Conservation (phyloP, 2,888 invertebrate species). For the Argyresthia goedartella region DNA sequence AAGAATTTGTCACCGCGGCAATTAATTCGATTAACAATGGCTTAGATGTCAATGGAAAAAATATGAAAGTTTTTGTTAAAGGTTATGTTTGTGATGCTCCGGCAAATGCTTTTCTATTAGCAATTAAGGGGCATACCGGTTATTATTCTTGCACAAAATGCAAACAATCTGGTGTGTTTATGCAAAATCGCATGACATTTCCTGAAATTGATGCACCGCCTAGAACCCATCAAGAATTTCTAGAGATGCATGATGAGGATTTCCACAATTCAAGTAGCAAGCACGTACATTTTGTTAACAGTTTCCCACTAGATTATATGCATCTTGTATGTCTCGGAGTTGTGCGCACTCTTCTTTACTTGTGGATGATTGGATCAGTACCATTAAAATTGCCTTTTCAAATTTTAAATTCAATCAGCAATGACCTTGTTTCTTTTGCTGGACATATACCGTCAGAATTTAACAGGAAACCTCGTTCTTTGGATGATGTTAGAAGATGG, state of each 20-base stretch:
- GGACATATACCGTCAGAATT: constrained; percentile 9
- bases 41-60: constrained; percentile 1
- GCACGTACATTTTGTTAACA: constrained; percentile 8
- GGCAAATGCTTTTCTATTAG: constrained; percentile 10
- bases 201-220: constrained; percentile 8
- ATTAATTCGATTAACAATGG: constrained; percentile 4
- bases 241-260: constrained; percentile 8
- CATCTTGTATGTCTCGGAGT: constrained; percentile 11
- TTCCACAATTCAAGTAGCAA: constrained; percentile 9
- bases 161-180: constrained; percentile 6
- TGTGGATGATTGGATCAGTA: constrained; percentile 12
- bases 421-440: constrained; percentile 8
- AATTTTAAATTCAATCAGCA: constrained; percentile 4
- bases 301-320: constrained; percentile 15
- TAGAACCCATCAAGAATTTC: constrained; percentile 11
- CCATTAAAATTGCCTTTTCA: constrained; percentile 8
- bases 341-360: constrained; percentile 9
- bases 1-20: constrained; percentile 4
- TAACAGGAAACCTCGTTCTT: constrained; percentile 13
- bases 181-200: constrained; percentile 7
- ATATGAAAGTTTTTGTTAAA: neutral
- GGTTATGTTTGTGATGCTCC: constrained; percentile 15
- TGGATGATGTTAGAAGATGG: constrained; percentile 11
- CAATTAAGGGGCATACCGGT: constrained; percentile 10
- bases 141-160: constrained; percentile 13